Evolutionary conservation across 2,888 invertebrate genomes (phyloP).

Genomic region (Atherix ibis): DNA sequence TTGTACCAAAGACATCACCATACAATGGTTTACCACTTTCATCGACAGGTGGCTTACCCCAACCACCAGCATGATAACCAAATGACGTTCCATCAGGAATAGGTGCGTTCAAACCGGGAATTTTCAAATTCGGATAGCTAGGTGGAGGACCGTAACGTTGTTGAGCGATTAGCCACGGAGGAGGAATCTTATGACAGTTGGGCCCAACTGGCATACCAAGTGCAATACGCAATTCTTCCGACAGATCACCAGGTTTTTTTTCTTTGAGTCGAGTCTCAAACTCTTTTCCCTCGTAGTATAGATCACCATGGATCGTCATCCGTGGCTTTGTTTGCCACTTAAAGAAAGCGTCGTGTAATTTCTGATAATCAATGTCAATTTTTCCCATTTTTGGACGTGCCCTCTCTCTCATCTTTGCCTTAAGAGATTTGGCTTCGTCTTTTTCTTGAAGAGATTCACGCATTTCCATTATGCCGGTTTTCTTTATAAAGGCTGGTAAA

Average conservation of each 20-base stretch:
- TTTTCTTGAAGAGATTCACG: conserved; percentile 95
- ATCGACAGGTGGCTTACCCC: conserved; percentile 99
- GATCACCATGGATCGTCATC: conserved; percentile 97
- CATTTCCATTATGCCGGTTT: conserved; percentile 99
- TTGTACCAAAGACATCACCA: conserved; percentile 95
- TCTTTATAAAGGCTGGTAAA: conserved; percentile 94
- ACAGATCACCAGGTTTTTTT: conserved; percentile 95
- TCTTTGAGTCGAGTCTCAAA: conserved; percentile 94
- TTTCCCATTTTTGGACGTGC: conserved; percentile 96
- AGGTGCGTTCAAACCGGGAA: conserved; percentile 93
- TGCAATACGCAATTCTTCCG: conserved; percentile 89
- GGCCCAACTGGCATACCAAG: conserved; percentile 98
- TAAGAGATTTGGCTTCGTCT: conserved; percentile 84
- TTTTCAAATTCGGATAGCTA: conserved; percentile 95
- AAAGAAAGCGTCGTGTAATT: conserved; percentile 98
- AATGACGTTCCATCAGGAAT: conserved; percentile 96
- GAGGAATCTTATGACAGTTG: conserved; percentile 77
- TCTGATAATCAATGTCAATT: conserved; percentile 99
- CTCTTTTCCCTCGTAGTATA: conserved; percentile 98
- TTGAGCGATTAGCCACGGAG: conserved; percentile 70
- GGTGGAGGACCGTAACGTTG: conserved; percentile 89
- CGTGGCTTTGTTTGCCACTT: conserved; percentile 99
- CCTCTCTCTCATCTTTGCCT: conserved; percentile 94
- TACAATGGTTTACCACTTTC: conserved; percentile 95
- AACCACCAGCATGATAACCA: conserved; percentile 98